These are phyloP conservation scores for Oreonectes daqikongensis DNA, from an alignment of 2,797 vertebrate species.

Conservation along the genomic window DNA sequence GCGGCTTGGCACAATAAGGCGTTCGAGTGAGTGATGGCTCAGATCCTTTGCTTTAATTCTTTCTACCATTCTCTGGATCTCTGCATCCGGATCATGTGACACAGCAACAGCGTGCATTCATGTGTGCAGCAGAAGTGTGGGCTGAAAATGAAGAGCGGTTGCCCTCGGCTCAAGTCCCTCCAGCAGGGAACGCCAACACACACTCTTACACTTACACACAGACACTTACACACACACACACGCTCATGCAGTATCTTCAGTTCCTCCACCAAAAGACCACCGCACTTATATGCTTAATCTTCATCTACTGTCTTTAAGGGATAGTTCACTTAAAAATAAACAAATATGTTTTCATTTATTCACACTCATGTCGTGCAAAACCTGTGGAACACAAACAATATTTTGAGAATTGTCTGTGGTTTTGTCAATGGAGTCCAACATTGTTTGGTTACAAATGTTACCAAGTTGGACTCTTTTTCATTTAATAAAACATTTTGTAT, in stretches of 20 bases:
- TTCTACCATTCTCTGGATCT: conserved; percentile 29
- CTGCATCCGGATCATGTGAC: conserved; percentile 58
- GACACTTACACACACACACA: neutral
- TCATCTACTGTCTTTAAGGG: too few relatives aligned
- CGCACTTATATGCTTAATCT: neutral
- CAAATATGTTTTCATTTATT: too few relatives aligned
- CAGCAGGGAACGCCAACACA: conserved; percentile 58
- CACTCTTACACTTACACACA: neutral
- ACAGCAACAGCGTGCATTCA: conserved; percentile 57
- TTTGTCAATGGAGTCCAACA: too few relatives aligned
- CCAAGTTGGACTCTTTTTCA: too few relatives aligned
- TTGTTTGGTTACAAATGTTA: too few relatives aligned
- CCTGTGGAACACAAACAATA: too few relatives aligned
- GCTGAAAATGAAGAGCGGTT: conserved; percentile 54
- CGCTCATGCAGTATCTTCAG: conserved; percentile 23
- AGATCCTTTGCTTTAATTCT: conserved; percentile 27
- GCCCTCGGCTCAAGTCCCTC: conserved; percentile 51
- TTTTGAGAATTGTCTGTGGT: too few relatives aligned
- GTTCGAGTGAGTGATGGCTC: conserved; percentile 3
- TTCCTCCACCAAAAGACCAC: conserved; percentile 39
- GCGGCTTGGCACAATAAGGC: conserved; percentile 15
- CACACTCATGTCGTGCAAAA: too few relatives aligned
- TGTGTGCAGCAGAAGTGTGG: conserved; percentile 59
- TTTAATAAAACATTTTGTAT: too few relatives aligned
- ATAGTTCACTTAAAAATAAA: too few relatives aligned